Conservation (phyloP, 1,140 invertebrate species). For the Penaeus chinensis region DNA sequence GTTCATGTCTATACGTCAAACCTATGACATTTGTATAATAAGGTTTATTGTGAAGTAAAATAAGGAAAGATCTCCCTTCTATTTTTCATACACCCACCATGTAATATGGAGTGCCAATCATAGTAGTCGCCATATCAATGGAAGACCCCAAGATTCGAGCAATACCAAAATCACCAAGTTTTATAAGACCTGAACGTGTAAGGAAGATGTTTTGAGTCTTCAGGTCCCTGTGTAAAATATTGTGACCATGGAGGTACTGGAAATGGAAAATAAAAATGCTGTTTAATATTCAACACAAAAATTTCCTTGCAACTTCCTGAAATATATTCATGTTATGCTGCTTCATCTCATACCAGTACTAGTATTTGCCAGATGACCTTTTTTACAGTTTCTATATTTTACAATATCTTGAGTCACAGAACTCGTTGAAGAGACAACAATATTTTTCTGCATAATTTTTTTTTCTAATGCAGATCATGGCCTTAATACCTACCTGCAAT, state of each 20-base stretch:
- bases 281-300: background rate
- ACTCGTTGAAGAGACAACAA: too few species aligned
- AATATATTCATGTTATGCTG: too few species aligned
- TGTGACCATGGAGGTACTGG: conserved; percentile 51
- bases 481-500: conserved; percentile 25
- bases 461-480: background rate
- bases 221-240: conserved; percentile 66
- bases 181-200: conserved; percentile 71
- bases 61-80: background rate
- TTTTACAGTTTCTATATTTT: too few species aligned
- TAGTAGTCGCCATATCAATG: conserved; percentile 70
- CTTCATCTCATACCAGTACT: too few species aligned
- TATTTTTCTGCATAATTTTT: background rate
- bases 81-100: conserved; percentile 63
- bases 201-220: conserved; percentile 73
- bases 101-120: conserved; percentile 72
- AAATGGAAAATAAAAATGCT: background rate
- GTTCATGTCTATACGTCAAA: too few species aligned
- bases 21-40: too few species aligned
- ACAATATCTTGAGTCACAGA: background rate
- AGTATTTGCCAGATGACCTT: too few species aligned
- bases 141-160: conserved; percentile 69
- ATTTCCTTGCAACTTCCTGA: too few species aligned
- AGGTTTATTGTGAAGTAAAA: background rate
- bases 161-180: conserved; percentile 71